phyloP scores from a whole-genome alignment of 1,140 invertebrate species.

The Calliphora vicina region DNA sequence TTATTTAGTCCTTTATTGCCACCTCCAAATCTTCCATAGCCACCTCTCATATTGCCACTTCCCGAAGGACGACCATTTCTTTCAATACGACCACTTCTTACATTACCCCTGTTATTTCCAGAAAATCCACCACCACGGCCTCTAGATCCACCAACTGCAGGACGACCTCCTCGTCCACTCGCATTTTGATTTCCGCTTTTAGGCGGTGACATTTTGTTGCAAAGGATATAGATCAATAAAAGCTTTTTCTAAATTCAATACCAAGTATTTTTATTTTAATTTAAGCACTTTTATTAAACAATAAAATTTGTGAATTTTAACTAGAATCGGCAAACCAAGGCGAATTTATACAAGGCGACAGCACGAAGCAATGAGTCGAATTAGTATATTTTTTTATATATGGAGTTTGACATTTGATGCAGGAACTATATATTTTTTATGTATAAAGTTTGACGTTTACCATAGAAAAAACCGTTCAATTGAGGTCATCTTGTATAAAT shows the following conservation, averaged over 20 bases:
- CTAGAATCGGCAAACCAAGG: too few relatives aligned
- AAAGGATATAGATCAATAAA: background rate
- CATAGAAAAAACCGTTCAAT: too few relatives aligned
- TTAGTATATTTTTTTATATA: too few relatives aligned
- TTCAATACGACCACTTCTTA: constrained; percentile 21
- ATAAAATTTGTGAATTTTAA: too few relatives aligned
- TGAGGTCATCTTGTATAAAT: too few relatives aligned
- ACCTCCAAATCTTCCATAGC: constrained; percentile 27
- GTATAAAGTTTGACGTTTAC: too few relatives aligned
- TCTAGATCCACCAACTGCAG: constrained; percentile 38
- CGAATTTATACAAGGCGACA: too few relatives aligned
- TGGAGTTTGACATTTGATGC: too few relatives aligned
- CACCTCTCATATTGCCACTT: constrained; percentile 37
- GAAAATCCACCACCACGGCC: constrained; percentile 33
- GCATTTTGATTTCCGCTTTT: constrained; percentile 47
- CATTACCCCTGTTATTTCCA: background rate
- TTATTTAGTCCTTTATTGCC: constrained; percentile 40
- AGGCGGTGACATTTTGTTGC: constrained; percentile 36
- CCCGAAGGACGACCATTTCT: constrained; percentile 37
- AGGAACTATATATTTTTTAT: too few relatives aligned
- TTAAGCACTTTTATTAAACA: too few relatives aligned
- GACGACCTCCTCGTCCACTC: constrained; percentile 45
- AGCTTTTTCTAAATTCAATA: background rate
- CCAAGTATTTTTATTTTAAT: background rate
- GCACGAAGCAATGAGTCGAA: too few relatives aligned